A percentile compares a stretch with the other conserved stretches of the same genome.
Conservation (phyloP, 1,140 invertebrate genomes). For the Lordiphosa clarofinis region DNA sequence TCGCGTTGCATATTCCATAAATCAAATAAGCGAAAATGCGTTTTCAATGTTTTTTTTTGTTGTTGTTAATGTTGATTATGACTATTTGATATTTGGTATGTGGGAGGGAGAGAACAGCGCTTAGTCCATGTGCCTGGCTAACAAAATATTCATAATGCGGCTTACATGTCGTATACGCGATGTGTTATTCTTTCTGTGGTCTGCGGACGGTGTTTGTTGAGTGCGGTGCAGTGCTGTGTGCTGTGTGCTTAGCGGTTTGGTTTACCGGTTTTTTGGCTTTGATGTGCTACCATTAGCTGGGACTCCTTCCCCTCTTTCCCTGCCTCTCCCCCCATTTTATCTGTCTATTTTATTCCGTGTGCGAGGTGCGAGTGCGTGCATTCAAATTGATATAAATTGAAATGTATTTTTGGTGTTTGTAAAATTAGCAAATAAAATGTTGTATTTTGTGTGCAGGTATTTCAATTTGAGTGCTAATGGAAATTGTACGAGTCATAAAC, state of each 20-base stretch:
- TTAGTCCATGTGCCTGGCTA: conserved; percentile 28
- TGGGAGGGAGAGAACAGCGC: conserved; percentile 16
- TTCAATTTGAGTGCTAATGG: neutral
- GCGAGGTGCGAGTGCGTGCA: conserved; percentile 14
- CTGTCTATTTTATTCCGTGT: conserved; percentile 9
- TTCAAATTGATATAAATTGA: conserved; percentile 66
- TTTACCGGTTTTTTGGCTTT: conserved; percentile 38
- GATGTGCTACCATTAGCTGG: too few relatives aligned
- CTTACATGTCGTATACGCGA: conserved; percentile 72
- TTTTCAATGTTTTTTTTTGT: conserved; percentile 61
- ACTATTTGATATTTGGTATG: conserved; percentile 59
- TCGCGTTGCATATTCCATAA: conserved; percentile 59
- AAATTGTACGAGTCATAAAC: neutral
- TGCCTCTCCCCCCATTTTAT: too few relatives aligned
- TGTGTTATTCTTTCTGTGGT: conserved; percentile 71
- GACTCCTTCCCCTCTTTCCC: too few relatives aligned
- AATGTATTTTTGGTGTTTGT: conserved; percentile 64
- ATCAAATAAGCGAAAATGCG: conserved; percentile 72
- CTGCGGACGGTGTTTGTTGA: neutral
- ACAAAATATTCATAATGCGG: conserved; percentile 77
- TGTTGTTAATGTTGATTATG: conserved; percentile 59
- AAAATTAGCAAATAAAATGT: conserved; percentile 38
- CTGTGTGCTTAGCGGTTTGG: conserved; percentile 60
- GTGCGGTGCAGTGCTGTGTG: conserved; percentile 5
- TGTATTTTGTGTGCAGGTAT: conserved; percentile 1